Conservation (phyloP, 2,113 vertebrate genomes). For the Diphyllodes magnificus region DNA sequence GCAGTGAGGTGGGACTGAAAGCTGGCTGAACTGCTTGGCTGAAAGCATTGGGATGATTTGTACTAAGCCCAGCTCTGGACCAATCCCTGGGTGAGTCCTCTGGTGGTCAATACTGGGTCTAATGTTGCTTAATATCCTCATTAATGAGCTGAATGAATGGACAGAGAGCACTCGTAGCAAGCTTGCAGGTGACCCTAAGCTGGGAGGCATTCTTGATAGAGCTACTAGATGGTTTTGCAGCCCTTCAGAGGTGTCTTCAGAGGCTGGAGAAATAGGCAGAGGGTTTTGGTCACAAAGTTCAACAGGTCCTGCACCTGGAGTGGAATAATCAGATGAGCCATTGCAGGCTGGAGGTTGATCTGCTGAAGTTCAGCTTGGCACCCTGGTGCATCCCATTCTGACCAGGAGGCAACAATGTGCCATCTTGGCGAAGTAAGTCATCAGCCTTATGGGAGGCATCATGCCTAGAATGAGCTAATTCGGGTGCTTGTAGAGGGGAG, state of each 20-base stretch:
- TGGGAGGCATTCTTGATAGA: not conserved
- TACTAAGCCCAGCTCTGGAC: not conserved
- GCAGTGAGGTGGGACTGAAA: not conserved
- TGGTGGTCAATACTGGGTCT: not conserved
- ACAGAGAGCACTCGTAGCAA: not conserved
- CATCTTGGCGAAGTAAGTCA: not conserved
- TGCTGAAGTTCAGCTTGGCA: not conserved
- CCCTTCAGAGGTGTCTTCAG: not conserved
- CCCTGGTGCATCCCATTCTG: not conserved
- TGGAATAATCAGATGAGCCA: not conserved
- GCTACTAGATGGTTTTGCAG: not conserved
- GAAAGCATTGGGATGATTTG: not conserved
- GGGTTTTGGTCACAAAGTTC: not conserved
- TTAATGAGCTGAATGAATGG: not conserved
- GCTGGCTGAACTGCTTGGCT: not conserved
- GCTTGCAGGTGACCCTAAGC: not conserved
- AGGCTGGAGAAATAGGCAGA: not conserved
- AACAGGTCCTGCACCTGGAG: not conserved
- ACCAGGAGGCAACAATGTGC: not conserved
- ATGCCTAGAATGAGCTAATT: not conserved
- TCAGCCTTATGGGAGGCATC: not conserved
- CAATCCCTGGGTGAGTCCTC: fast-evolving
- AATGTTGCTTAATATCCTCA: not conserved
- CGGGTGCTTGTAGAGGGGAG: not conserved
- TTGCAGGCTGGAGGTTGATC: not conserved